phyloP scores from a whole-genome alignment of 2,888 invertebrate genomes.

The Apoda limacodes region DNA sequence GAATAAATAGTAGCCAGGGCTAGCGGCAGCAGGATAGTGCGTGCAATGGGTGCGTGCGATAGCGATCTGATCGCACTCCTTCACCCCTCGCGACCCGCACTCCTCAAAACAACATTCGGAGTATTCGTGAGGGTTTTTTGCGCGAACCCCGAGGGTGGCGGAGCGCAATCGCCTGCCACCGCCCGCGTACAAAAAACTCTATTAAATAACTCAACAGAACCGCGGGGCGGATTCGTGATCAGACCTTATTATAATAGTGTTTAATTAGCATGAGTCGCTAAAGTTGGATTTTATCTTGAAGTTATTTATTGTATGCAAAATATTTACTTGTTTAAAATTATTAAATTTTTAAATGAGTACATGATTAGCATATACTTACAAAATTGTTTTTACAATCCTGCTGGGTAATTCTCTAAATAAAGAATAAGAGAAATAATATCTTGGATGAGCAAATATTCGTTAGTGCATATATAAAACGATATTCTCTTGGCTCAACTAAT shows the following conservation, averaged over 20 bases:
- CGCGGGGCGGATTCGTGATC: constrained; percentile 61
- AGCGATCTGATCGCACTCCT: constrained; percentile 57
- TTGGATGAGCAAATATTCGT: too few relatives aligned
- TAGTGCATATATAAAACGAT: too few relatives aligned
- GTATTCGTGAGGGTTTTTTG: constrained; percentile 68
- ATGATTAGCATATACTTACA: too few relatives aligned
- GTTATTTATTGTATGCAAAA: constrained; percentile 1
- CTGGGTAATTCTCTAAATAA: too few relatives aligned
- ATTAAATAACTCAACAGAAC: constrained; percentile 65
- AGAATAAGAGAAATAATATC: too few relatives aligned
- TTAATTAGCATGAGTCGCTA: constrained; percentile 60
- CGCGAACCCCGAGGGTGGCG: constrained; percentile 63
- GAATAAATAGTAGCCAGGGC: constrained; percentile 59
- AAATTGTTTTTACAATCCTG: too few relatives aligned
- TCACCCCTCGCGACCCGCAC: constrained; percentile 34
- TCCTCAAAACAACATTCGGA: constrained; percentile 61
- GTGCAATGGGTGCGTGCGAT: constrained; percentile 68
- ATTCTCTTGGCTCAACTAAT: too few relatives aligned
- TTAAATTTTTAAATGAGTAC: neutral
- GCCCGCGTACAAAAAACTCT: constrained; percentile 63
- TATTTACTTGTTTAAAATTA: neutral
- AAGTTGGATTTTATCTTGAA: constrained; percentile 2
- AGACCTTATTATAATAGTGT: constrained; percentile 52
- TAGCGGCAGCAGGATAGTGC: constrained; percentile 65
- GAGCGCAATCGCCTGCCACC: constrained; percentile 61